Base-by-base conservation (phyloP, 2,113 vertebrate species). In the Carassius carassius region DNA sequence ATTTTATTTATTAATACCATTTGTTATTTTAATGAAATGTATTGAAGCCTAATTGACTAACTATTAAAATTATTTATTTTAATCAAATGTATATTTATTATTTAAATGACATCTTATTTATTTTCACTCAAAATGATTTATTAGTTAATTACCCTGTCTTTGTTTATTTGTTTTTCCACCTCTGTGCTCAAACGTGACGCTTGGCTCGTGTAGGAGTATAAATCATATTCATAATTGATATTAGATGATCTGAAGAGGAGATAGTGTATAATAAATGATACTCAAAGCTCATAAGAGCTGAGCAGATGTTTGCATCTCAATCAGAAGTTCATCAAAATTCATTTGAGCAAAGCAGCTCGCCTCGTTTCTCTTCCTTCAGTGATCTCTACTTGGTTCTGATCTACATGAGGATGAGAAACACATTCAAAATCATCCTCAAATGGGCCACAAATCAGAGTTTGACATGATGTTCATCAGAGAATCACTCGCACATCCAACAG, bases 221-320 rank as follows among this genome's bases (percentile, higher is more conserved):
- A 65, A 29, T 29, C 23, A 65, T 12, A 29, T 65, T 14, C 29
- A 23, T 65, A 29, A 65, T 65, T 65, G 62, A 14, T 65, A 65
- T 29, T 5, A 29, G 62, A 65, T 4, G 65, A 70, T 70, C 67
- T 70, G 32, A 16, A 65, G 25, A 2, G 32, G 67, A 70, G 32
- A 35, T 19, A 8, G 32, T 70, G 32, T 29, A 69, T 56, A 72
- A 47, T 58, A 47, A 67, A 82, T 69, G 17, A 54, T 12, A 25
- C 29, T 86, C 73, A 70, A 35, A 65, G 17, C 62, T 70, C 62
- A 16, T 49, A 86, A 23, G 35, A 23, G 37, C 41, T 29, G 23
- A 35, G 79, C 35, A 82, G 78, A 49, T 72, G 85, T 83, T 83
- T 83, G 58, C 49, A 29, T 72, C 78, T 73, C 63, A 78, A 75